phyloP scores from a whole-genome alignment of 2,888 invertebrate species.

The Drosophila villosipedis region DNA sequence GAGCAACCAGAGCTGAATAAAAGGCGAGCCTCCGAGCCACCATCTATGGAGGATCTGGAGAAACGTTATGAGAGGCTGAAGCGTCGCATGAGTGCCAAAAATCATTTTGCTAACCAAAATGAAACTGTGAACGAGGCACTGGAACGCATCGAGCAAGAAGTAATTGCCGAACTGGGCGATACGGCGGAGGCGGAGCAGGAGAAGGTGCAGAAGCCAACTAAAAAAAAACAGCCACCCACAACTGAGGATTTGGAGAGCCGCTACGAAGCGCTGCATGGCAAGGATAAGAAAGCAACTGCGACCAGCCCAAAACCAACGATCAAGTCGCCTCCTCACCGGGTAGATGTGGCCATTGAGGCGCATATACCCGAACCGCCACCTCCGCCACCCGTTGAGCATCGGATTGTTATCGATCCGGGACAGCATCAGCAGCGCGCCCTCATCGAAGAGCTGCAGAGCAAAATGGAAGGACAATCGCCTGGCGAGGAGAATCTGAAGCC shows the following conservation, averaged over 20 bases:
- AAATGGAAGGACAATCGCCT: constrained; percentile 63
- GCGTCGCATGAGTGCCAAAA: constrained; percentile 68
- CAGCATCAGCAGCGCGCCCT: constrained; percentile 71
- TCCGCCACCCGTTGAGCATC: constrained; percentile 48
- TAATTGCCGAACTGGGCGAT: constrained; percentile 49
- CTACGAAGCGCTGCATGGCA: constrained; percentile 69
- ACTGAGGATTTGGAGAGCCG: constrained; percentile 72
- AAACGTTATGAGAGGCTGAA: constrained; percentile 76
- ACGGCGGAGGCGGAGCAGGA: neutral
- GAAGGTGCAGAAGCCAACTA: constrained; percentile 17
- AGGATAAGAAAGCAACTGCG: constrained; percentile 19
- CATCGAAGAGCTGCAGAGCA: constrained; percentile 79
- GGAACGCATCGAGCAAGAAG: constrained; percentile 67
- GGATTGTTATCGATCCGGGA: constrained; percentile 34
- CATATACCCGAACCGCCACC: constrained; percentile 71
- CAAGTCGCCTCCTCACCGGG: constrained; percentile 33
- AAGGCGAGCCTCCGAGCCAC: constrained; percentile 74
- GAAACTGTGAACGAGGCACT: constrained; percentile 67
- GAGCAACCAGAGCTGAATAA: constrained; percentile 42
- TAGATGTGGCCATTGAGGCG: constrained; percentile 67
- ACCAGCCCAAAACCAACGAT: constrained; percentile 6
- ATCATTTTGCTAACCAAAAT: constrained; percentile 33
- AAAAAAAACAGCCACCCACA: constrained; percentile 58
- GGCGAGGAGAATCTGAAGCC: constrained; percentile 76
- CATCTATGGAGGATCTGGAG: constrained; percentile 80